A percentile compares a stretch with the other conserved stretches of the same genome.
Evolutionary conservation across 2,888 invertebrate genomes (phyloP).

Genomic region (Camptogramma bilineatum): DNA sequence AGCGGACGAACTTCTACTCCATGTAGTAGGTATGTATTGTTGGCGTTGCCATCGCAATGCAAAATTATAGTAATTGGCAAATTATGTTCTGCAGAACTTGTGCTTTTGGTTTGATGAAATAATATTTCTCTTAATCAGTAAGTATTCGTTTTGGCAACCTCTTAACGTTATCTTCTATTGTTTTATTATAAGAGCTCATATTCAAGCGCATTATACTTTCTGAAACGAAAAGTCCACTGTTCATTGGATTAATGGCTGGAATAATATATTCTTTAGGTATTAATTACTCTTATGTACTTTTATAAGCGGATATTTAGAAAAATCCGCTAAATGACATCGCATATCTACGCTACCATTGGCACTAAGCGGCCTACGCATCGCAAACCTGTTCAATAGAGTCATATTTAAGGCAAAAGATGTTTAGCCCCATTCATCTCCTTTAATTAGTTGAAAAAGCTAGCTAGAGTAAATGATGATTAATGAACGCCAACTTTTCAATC

Average conservation of each 20-base stretch:
- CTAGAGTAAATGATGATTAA: conserved; percentile 39
- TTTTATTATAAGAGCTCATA: too few relatives aligned
- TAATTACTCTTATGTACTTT: background rate
- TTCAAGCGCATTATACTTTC: too few relatives aligned
- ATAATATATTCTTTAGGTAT: too few relatives aligned
- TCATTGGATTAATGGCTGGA: too few relatives aligned
- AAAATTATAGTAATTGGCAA: background rate
- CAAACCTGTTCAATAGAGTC: conserved; percentile 28
- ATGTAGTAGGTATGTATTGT: background rate
- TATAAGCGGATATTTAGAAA: conserved; percentile 3
- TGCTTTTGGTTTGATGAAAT: too few relatives aligned
- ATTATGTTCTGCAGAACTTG: background rate
- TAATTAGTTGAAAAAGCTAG: conserved; percentile 38
- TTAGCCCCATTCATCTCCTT: conserved; percentile 39
- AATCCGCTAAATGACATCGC: conserved; percentile 16
- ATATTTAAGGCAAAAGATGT: conserved; percentile 23
- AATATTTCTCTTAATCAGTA: too few relatives aligned
- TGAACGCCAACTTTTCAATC: conserved; percentile 9
- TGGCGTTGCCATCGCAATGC: background rate
- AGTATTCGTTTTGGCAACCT: too few relatives aligned
- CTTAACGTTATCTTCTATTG: too few relatives aligned
- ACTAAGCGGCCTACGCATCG: conserved; percentile 32
- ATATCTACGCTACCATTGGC: conserved; percentile 23
- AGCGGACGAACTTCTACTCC: conserved; percentile 18
- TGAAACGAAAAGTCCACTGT: too few relatives aligned